Evolutionary conservation across 2,888 invertebrate genomes (phyloP).

Genomic region (Epiblema foenella): DNA sequence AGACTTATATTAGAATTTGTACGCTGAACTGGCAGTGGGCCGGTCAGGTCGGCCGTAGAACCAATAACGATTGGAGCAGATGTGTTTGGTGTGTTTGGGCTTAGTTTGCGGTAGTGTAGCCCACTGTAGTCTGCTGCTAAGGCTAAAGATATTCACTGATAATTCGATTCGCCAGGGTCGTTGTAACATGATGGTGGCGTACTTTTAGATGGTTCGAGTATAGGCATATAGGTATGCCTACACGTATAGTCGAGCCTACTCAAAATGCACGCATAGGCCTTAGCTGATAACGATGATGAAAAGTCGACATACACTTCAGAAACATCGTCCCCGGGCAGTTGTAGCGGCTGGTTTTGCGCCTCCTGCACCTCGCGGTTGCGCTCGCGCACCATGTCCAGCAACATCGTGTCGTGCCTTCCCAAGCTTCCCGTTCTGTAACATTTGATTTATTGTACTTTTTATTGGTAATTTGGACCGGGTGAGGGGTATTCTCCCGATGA

Average conservation of each 20-base stretch:
- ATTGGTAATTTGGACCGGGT: background rate
- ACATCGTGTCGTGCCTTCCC: conserved; percentile 64
- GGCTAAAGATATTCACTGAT: too few relatives aligned
- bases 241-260: too few relatives aligned
- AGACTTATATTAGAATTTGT: background rate
- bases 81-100: background rate
- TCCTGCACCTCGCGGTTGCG: conserved; percentile 63
- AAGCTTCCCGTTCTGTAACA: conserved; percentile 54
- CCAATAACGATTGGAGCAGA: background rate
- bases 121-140: too few relatives aligned
- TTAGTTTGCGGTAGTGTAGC: background rate
- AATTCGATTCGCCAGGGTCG: too few relatives aligned
- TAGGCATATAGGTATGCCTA: too few relatives aligned
- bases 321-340: conserved; percentile 60
- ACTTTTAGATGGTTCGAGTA: background rate
- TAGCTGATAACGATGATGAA: background rate
- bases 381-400: conserved; percentile 74
- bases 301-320: conserved; percentile 61
- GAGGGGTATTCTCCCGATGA: too few relatives aligned
- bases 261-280: too few relatives aligned
- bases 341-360: conserved; percentile 60
- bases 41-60: background rate
- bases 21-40: background rate
- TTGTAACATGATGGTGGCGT: background rate
- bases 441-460: background rate